Conservation (phyloP, 1,140 invertebrate species). For the Ylistrum balloti region DNA sequence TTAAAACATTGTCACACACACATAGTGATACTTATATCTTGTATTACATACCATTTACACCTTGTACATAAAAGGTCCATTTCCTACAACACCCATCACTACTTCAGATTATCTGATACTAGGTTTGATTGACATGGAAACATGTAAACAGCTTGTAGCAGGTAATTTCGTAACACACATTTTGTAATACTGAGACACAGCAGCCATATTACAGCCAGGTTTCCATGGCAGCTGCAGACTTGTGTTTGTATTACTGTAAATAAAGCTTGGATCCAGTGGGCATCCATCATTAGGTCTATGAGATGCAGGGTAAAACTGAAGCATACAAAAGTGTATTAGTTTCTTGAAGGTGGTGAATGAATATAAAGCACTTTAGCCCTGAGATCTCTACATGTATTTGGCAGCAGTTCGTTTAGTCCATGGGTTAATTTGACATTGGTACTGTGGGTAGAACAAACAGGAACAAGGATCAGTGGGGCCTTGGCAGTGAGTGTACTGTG, state of each 20-base stretch:
- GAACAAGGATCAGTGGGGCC: background rate
- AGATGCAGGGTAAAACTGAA: background rate
- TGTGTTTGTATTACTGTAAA: constrained; percentile 29
- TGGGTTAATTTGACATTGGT: constrained; percentile 18
- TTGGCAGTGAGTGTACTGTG: background rate
- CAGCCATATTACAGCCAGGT: constrained; percentile 22
- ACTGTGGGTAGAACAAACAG: background rate
- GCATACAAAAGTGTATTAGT: constrained; percentile 34
- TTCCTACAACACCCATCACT: background rate
- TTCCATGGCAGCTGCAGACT: constrained; percentile 23
- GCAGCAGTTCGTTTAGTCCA: background rate
- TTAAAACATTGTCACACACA: too few species aligned
- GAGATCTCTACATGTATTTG: background rate
- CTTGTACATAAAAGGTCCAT: too few species aligned
- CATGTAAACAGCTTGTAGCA: background rate
- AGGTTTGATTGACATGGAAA: background rate
- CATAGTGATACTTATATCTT: background rate
- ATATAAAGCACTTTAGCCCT: background rate
- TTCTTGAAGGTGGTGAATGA: background rate
- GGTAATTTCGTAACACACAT: background rate
- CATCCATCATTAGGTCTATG: background rate
- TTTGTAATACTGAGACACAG: background rate
- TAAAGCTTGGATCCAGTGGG: background rate
- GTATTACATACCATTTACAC: background rate
- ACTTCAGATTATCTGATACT: background rate